A percentile compares a stretch with the other conserved stretches of the same genome.
Evolutionary conservation across 2,797 vertebrate genomes (phyloP).

Genomic region (Cryptoprocta ferox): DNA sequence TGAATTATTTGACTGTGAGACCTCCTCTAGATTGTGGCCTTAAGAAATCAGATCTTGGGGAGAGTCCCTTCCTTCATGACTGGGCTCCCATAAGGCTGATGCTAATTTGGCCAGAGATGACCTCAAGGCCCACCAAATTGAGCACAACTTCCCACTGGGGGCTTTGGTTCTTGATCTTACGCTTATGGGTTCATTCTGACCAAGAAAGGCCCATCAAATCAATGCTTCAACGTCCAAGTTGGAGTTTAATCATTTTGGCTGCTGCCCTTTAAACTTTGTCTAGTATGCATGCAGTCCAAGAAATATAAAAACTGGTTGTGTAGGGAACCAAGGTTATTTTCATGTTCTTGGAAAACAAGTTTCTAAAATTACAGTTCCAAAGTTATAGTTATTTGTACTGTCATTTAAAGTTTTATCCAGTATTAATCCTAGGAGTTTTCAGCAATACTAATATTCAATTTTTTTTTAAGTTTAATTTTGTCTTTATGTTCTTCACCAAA

Average conservation of each 20-base stretch:
- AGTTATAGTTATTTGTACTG: slow-evolving; percentile 29
- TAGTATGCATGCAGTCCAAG: slow-evolving; percentile 62
- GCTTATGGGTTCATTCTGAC: slow-evolving; percentile 34
- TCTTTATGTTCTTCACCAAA: slow-evolving; percentile 56
- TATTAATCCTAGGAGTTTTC: slow-evolving; percentile 58
- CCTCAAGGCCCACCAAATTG: slow-evolving; percentile 62
- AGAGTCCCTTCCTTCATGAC: slow-evolving; percentile 65
- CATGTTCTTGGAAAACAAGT: slow-evolving; percentile 57
- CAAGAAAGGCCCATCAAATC: slow-evolving; percentile 57
- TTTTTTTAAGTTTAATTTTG: slow-evolving; percentile 50
- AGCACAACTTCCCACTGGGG: slow-evolving; percentile 67
- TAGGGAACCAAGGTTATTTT: slow-evolving; percentile 40
- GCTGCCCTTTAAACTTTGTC: slow-evolving; percentile 54
- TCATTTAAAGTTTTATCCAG: slow-evolving; percentile 65
- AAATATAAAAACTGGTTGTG: slow-evolving; percentile 56
- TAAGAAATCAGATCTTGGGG: slow-evolving; percentile 72
- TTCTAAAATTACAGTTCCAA: slow-evolving; percentile 55
- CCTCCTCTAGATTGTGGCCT: slow-evolving; percentile 73
- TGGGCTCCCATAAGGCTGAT: slow-evolving; percentile 68
- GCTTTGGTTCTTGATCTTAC: slow-evolving; percentile 61
- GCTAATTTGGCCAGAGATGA: slow-evolving; percentile 69
- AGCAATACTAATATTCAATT: slow-evolving; percentile 48
- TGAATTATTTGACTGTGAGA: slow-evolving; percentile 79
- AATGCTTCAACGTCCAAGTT: slow-evolving; percentile 54
- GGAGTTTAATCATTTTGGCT: slow-evolving; percentile 62